phyloP scores from a whole-genome alignment of 1,140 invertebrate species.

The Theocolax elegans region DNA sequence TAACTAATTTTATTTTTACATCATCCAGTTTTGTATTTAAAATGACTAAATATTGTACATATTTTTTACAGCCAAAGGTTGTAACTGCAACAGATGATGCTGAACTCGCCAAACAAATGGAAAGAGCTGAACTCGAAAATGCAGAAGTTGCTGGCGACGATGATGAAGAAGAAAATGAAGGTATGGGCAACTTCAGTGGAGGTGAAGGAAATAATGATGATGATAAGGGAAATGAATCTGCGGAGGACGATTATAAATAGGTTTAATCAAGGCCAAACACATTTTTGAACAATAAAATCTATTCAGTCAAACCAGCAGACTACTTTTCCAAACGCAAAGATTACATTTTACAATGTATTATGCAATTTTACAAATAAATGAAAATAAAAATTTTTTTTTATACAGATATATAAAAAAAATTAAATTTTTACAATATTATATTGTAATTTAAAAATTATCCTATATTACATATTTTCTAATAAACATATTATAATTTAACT shows the following conservation, averaged over 20 bases:
- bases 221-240: constrained; percentile 49
- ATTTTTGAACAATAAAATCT: constrained; percentile 12
- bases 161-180: constrained; percentile 84
- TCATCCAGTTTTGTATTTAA: constrained; percentile 14
- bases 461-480: too few relatives aligned
- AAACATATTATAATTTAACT: too few relatives aligned
- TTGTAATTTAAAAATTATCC: constrained; percentile 7
- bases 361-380: constrained; percentile 50
- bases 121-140: constrained; percentile 92
- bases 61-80: constrained; percentile 86
- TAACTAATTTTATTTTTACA: neutral
- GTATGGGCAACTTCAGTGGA: constrained; percentile 66
- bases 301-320: constrained; percentile 24
- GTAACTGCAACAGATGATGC: constrained; percentile 98
- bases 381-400: constrained; percentile 39
- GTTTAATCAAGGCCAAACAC: constrained; percentile 4
- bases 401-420: constrained; percentile 44
- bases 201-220: constrained; percentile 62
- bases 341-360: constrained; percentile 39
- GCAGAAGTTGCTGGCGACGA: constrained; percentile 92
- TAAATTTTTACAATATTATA: constrained; percentile 39
- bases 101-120: constrained; percentile 92
- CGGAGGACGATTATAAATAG: constrained; percentile 53
- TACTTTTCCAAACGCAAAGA: constrained; percentile 20
- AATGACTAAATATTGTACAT: neutral